Base-by-base conservation (phyloP, 1,140 invertebrate species). In the Sycophaga agraensis region DNA sequence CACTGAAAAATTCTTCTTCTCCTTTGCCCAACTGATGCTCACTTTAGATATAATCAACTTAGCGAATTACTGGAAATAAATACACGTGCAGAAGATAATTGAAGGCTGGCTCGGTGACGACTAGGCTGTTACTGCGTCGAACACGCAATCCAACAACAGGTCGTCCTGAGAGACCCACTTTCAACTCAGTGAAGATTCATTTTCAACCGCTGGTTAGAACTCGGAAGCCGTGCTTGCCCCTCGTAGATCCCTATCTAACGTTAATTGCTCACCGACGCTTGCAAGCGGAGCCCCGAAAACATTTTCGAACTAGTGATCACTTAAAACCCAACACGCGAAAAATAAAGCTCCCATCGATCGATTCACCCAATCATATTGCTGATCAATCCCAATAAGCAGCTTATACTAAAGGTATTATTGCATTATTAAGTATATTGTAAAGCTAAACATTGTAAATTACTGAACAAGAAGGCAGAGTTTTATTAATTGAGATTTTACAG, bases 51-150 rank as follows among this genome's bases (percentile, higher is more conserved):
- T 22, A 37, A 46, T 46, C 42, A 35, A 46, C 42, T 46, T 35
- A 24, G 46, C 19, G 31, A 57, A 57, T 57, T 35, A 57, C 54
- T 19, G 28, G 42, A 19, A 57, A 57, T 57, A 57, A 57, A 57
- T 57, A 57, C 54, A 19, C 34, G 42, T 16, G 31, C 42, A 9
- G 24, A 16, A 43, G 51, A 42, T 53, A n/a, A n/a, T 9, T 12
- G 4, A 45, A 12, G 2, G 26, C 46, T 17, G n/a, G 5, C 37
- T 14, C 19, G 34, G 35, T n/a, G n/a, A n/a, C n/a, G n/a, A n/a
- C n/a, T n/a, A n/a, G n/a, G n/a, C n/a, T n/a, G n/a, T n/a, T n/a
- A n/a, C n/a, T n/a, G n/a, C n/a, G 9, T 8, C n/a, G 11, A 31
- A 19, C 51, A 55, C 51, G 51, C 51, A 39, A 55, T 55, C 39